These are phyloP conservation scores for Euplexia lucipara DNA, from an alignment of 2,888 invertebrate genomes.

Conservation along the genomic window DNA sequence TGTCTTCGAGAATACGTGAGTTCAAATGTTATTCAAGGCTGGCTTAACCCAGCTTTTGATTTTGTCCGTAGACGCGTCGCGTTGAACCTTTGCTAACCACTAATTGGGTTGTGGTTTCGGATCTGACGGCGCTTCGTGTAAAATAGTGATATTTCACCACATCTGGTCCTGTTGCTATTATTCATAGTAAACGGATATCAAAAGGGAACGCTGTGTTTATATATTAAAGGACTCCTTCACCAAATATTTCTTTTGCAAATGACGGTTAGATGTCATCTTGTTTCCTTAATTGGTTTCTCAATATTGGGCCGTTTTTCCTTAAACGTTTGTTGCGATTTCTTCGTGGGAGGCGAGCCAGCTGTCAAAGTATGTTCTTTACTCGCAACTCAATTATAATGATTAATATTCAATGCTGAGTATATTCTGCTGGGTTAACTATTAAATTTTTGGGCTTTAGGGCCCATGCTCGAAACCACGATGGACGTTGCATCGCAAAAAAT, in stretches of 20 bases:
- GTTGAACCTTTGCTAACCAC: constrained; percentile 33
- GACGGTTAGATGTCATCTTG: constrained; percentile 22
- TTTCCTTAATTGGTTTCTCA: constrained; percentile 31
- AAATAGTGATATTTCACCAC: constrained; percentile 35
- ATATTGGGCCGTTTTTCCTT: constrained; percentile 29
- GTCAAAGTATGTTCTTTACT: background rate
- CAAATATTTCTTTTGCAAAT: constrained; percentile 26
- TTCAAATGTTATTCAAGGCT: constrained; percentile 29
- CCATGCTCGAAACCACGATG: too few species aligned
- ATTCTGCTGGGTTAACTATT: background rate
- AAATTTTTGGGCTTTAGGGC: background rate
- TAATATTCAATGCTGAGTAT: background rate
- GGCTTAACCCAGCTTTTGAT: constrained; percentile 26
- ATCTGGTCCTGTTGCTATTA: constrained; percentile 29
- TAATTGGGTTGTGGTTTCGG: constrained; percentile 46
- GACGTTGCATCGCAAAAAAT: too few species aligned
- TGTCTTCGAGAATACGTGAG: constrained; percentile 5
- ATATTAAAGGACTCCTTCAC: background rate
- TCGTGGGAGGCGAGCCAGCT: background rate
- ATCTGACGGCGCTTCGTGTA: constrained; percentile 8
- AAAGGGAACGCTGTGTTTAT: constrained; percentile 4
- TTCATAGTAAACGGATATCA: constrained; percentile 11
- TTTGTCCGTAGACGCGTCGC: constrained; percentile 18
- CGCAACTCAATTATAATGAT: background rate
- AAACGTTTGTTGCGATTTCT: constrained; percentile 6